phyloP scores from a whole-genome alignment of 1,140 invertebrate species.

The Heterodera schachtii region DNA sequence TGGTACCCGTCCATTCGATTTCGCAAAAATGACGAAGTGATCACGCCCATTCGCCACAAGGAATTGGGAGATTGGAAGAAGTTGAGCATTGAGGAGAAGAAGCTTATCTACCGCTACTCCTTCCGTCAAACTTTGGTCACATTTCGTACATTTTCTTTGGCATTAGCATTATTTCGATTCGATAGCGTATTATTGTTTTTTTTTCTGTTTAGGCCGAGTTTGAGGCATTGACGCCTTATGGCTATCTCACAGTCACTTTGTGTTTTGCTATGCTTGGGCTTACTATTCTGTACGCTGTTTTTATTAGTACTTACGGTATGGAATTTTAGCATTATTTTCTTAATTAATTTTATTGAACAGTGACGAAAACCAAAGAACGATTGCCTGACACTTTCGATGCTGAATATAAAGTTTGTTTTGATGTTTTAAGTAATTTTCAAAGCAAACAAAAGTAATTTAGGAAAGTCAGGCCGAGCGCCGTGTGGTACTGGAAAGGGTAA shows the following conservation, averaged over 20 bases:
- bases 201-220: constrained; percentile 50
- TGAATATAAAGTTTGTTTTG: constrained; percentile 49
- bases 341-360: neutral
- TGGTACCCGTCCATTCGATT: constrained; percentile 65
- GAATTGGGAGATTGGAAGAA: constrained; percentile 63
- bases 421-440: neutral
- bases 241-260: constrained; percentile 50
- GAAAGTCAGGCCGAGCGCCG: constrained; percentile 55
- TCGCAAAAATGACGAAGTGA: constrained; percentile 61
- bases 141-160: neutral
- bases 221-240: constrained; percentile 62
- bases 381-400: constrained; percentile 62
- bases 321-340: neutral
- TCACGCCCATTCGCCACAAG: constrained; percentile 55
- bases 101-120: constrained; percentile 62
- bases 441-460: constrained; percentile 10
- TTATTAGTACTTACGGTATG: constrained; percentile 56
- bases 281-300: constrained; percentile 52
- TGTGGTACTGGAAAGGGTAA: constrained; percentile 47
- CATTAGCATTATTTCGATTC: neutral
- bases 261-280: constrained; percentile 44
- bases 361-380: neutral
- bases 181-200: neutral
- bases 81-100: constrained; percentile 58
- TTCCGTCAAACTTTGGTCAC: constrained; percentile 55